Percentiles rank a stretch among this genome's conserved stretches.
These are phyloP conservation scores for Bombus confusus DNA, from an alignment of 1,140 invertebrate species.

Conservation along the genomic window DNA sequence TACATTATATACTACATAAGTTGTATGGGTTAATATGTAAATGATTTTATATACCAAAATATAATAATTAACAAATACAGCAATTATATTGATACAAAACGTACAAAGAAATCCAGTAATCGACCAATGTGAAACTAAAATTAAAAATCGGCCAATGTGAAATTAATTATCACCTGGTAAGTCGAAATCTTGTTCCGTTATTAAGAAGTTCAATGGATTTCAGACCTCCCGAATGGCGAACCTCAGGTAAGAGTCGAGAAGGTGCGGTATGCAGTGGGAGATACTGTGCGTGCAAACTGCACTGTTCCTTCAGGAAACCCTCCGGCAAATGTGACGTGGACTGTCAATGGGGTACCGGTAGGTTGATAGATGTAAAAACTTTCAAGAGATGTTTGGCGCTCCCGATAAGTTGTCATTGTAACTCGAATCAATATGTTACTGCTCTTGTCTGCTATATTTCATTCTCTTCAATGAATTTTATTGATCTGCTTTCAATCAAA, in stretches of 20 bases:
- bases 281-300: slow-evolving; percentile 89
- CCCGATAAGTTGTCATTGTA: slow-evolving; percentile 25
- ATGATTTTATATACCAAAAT: too few species aligned
- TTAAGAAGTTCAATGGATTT: slow-evolving; percentile 67
- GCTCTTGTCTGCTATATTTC: not conserved
- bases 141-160: too few species aligned
- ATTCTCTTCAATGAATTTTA: not conserved
- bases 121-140: too few species aligned
- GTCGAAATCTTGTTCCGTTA: not conserved
- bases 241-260: slow-evolving; percentile 88
- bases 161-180: not conserved
- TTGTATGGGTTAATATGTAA: too few species aligned
- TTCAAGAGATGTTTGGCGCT: not conserved
- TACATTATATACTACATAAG: too few species aligned
- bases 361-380: slow-evolving; percentile 68
- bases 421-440: slow-evolving; percentile 38
- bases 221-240: slow-evolving; percentile 87
- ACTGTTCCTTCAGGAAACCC: slow-evolving; percentile 88
- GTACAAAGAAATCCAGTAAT: not conserved
- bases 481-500: not conserved
- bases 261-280: slow-evolving; percentile 87
- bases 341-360: slow-evolving; percentile 90
- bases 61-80: too few species aligned
- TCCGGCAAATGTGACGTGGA: slow-evolving; percentile 91
- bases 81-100: not conserved